phyloP scores from a whole-genome alignment of 2,797 vertebrate species.

The Poecile montanus region DNA sequence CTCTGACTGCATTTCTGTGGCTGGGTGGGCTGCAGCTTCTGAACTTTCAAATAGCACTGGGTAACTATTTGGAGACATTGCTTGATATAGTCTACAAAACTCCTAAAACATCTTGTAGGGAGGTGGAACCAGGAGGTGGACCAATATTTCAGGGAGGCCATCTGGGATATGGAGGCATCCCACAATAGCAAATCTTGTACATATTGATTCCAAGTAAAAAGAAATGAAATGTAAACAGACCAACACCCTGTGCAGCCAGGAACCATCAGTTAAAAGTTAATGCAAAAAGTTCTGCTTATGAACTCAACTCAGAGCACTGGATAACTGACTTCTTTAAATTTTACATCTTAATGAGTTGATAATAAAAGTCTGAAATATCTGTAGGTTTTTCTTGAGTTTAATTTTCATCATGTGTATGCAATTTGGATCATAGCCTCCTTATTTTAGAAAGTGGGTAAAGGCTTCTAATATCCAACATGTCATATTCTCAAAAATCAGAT shows the following conservation, averaged over 20 bases:
- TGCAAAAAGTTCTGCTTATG: neutral
- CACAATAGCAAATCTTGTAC: neutral
- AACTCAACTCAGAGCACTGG: neutral
- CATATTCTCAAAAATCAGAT: neutral
- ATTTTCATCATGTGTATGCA: neutral
- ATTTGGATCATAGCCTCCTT: neutral
- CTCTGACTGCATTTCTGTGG: neutral
- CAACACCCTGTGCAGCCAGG: neutral
- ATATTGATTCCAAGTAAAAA: neutral
- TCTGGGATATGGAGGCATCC: conserved; percentile 1
- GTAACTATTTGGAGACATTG: neutral
- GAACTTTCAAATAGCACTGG: neutral
- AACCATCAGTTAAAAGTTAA: neutral
- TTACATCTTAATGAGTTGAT: neutral
- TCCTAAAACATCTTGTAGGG: conserved; percentile 28
- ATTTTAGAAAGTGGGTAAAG: neutral
- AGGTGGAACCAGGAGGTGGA: conserved; percentile 26
- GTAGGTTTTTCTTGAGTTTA: neutral
- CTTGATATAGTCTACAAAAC: neutral
- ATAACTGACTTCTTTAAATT: neutral
- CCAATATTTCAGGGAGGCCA: conserved; percentile 17
- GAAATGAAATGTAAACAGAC: neutral
- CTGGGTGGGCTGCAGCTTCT: neutral
- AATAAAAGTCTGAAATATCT: neutral
- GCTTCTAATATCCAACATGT: neutral